Evolutionary conservation across 2,797 vertebrate genomes (phyloP), one percentile per base, ranked within the genome.

Genomic region (Diglossa cyanea): DNA sequence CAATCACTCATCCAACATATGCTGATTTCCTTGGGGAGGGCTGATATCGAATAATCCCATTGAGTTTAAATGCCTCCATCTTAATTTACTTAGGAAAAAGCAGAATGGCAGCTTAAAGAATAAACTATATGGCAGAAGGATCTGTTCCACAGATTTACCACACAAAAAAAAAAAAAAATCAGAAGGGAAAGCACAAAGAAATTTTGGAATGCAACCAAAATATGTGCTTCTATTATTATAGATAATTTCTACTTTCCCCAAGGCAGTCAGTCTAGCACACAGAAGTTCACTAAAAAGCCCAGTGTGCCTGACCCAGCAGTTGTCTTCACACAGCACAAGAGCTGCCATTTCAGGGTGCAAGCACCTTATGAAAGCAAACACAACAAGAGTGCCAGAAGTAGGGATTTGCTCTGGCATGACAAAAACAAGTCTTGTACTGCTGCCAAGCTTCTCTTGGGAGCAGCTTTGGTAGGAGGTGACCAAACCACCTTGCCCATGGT

Each of bases 71-170:
- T n/a, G 40, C 70, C 47, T 78, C 62, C 47, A 90, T 80, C 63
- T 88, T 94, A 85, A 86, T 88, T 94, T 86, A 47, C 88, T 81
- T 81, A 68, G 57, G 31, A 74, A 96, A 93, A 88, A 47, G 24
- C 42, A 86, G 65, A 91, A 76, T 20, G 16, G n/a, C 53, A 72
- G n/a, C 50, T 82, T 82, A 83, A 87, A 62, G 39, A 81, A 85
- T 33, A 74, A 93, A 63, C 30, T 78, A 6, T 23, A 19, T 3
- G 15, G 44, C 26, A 62, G 28, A 94, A 74, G 26, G 88, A 4
- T 21, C 48, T 61, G 23, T 61, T 78, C 50, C 33, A 48, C 2
- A 75, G 28, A 63, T 63, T 33, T 40, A 85, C 4, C 7, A 68
- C 12, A 33, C 31, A 37, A 35, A 35, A 37, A 65, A 65, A 33